These are phyloP conservation scores for Ctenicera cuprea DNA, from an alignment of 2,888 invertebrate species.

Conservation along the genomic window DNA sequence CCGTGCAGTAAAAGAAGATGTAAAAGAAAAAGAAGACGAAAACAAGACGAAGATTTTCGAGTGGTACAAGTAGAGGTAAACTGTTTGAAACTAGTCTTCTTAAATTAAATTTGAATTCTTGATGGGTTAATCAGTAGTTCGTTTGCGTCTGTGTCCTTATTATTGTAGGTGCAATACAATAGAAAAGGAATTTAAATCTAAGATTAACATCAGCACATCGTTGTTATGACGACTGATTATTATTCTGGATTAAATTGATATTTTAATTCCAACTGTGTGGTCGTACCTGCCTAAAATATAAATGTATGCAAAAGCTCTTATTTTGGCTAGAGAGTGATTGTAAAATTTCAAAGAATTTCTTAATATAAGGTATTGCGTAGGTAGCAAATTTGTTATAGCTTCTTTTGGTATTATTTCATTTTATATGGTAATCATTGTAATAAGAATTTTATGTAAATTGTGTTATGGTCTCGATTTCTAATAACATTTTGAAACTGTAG, in stretches of 20 bases:
- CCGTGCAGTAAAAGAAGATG: constrained; percentile 69
- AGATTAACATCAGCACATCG: constrained; percentile 10
- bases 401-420: too few species aligned
- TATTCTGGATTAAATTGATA: constrained; percentile 18
- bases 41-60: constrained; percentile 63
- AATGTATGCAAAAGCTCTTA: neutral
- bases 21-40: constrained; percentile 69
- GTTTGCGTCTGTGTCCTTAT: neutral
- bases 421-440: too few species aligned
- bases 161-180: constrained; percentile 4
- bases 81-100: too few species aligned
- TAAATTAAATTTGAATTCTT: constrained; percentile 12
- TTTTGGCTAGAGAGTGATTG: neutral
- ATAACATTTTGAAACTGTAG: too few species aligned
- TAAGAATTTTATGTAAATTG: too few species aligned
- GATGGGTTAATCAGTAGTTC: neutral
- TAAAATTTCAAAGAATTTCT: neutral
- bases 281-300: neutral
- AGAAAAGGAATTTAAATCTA: neutral
- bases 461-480: too few species aligned
- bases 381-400: too few species aligned
- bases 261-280: constrained; percentile 6
- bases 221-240: constrained; percentile 18
- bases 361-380: too few species aligned
- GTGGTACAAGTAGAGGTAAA: constrained; percentile 59